Percentiles rank a stretch among this genome's conserved stretches.
phyloP scores from a whole-genome alignment of 23 tunicate genomes.

The Aplidium turbinatum region DNA sequence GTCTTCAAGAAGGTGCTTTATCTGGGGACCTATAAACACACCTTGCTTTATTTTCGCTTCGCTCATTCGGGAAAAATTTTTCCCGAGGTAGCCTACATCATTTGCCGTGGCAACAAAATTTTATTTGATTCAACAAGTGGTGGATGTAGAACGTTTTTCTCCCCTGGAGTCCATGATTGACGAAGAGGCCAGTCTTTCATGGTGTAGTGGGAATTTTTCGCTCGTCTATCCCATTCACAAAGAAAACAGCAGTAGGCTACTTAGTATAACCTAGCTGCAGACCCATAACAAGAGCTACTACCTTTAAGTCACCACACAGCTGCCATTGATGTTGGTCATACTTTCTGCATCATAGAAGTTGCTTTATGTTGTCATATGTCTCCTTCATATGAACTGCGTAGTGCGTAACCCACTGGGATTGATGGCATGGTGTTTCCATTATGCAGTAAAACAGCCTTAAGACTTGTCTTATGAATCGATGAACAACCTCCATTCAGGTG shows the following conservation, averaged over 20 bases:
- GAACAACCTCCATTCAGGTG: slow-evolving; percentile 44
- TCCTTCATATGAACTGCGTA: slow-evolving; percentile 41
- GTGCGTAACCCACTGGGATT: slow-evolving; percentile 38
- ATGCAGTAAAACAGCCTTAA: slow-evolving; percentile 43
- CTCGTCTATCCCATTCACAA: slow-evolving; percentile 50
- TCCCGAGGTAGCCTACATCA: slow-evolving; percentile 33
- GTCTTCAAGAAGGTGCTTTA: slow-evolving; percentile 39
- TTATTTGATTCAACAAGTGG: slow-evolving; percentile 47
- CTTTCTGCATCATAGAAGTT: slow-evolving; percentile 28
- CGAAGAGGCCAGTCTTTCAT: slow-evolving; percentile 48
- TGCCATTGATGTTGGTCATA: slow-evolving; percentile 43
- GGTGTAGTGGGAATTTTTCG: slow-evolving; percentile 30
- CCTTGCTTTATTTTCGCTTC: slow-evolving; percentile 46
- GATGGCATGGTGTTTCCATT: slow-evolving; percentile 53
- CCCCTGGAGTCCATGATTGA: slow-evolving; percentile 33
- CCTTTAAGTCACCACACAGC: slow-evolving; percentile 48
- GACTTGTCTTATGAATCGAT: slow-evolving; percentile 41
- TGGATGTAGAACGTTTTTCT: slow-evolving; percentile 41
- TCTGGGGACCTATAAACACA: slow-evolving; percentile 50
- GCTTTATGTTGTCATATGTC: slow-evolving; percentile 38
- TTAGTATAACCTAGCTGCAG: slow-evolving; percentile 39
- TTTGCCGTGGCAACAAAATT: slow-evolving; percentile 28
- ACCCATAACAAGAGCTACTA: slow-evolving; percentile 45
- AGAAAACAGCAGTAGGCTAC: slow-evolving; percentile 29
- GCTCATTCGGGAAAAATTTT: slow-evolving; percentile 18